Evolutionary conservation across 1,140 invertebrate species (phyloP).

Genomic region (Drosophila biarmipes): DNA sequence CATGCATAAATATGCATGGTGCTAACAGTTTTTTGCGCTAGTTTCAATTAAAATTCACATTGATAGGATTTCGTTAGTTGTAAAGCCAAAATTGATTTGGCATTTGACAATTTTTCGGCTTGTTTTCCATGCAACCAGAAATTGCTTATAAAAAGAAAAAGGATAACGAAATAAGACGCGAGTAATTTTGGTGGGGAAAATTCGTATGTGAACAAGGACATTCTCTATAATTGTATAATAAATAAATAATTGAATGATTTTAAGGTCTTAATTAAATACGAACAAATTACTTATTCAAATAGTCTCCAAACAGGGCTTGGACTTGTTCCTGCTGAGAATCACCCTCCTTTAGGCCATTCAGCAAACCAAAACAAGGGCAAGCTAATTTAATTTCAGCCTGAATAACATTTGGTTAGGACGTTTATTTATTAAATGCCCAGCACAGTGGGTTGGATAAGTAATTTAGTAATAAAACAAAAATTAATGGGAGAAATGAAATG

Average conservation of each 20-base stretch:
- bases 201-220: not conserved
- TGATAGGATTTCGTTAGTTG: conserved; percentile 42
- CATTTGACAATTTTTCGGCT: conserved; percentile 7
- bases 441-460: conserved; percentile 2
- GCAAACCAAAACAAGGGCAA: conserved; percentile 9
- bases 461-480: not conserved
- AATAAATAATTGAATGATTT: no score
- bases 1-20: conserved; percentile 11
- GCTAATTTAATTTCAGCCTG: conserved; percentile 13
- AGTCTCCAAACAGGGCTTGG: not conserved
- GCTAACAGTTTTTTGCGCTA: conserved; percentile 18
- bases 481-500: not conserved
- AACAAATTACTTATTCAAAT: not conserved
- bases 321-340: not conserved
- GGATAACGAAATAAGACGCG: not conserved
- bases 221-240: not conserved
- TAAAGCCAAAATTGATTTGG: conserved; percentile 52
- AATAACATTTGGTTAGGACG: conserved; percentile 4
- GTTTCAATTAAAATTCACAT: conserved; percentile 51
- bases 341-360: not conserved
- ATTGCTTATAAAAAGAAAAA: conserved; percentile 14
- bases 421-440: not conserved
- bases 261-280: not conserved
- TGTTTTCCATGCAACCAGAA: conserved; percentile 18
- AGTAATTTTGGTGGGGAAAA: not conserved